Conservation (phyloP, 92 coral and sea anemone genomes). For the Phenganax marumi region DNA sequence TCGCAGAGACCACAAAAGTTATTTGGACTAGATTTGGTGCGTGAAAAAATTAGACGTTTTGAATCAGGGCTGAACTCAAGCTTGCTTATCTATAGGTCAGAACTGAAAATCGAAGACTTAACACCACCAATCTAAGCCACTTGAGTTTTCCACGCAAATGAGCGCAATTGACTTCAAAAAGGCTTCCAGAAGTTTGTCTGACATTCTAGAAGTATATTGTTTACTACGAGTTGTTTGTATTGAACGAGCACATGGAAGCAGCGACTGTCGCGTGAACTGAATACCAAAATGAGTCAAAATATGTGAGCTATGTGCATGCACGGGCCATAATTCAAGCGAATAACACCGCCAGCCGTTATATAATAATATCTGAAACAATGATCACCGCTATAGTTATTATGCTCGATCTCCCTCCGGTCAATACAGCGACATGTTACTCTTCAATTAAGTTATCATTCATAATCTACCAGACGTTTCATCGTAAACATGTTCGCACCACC, state of each 20-base stretch:
- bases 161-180: too few relatives aligned
- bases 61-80: too few relatives aligned
- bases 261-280: background rate
- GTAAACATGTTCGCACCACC: conserved; percentile 10
- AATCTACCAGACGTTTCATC: background rate
- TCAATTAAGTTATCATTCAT: conserved; percentile 12
- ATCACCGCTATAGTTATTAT: background rate
- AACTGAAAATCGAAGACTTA: too few relatives aligned
- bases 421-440: background rate
- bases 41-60: too few relatives aligned
- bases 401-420: conserved; percentile 7
- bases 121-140: too few relatives aligned
- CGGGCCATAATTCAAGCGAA: background rate
- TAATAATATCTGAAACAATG: background rate
- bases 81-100: too few relatives aligned
- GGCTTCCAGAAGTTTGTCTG: too few relatives aligned
- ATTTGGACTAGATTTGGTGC: too few relatives aligned
- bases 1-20: too few relatives aligned
- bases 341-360: background rate
- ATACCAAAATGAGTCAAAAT: conserved; percentile 14
- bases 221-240: background rate
- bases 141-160: too few relatives aligned
- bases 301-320: background rate
- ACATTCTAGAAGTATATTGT: background rate
- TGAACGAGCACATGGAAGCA: background rate